These are phyloP conservation scores for Mesembrinibis cayennensis DNA, from an alignment of 2,113 vertebrate species.

Conservation along the genomic window DNA sequence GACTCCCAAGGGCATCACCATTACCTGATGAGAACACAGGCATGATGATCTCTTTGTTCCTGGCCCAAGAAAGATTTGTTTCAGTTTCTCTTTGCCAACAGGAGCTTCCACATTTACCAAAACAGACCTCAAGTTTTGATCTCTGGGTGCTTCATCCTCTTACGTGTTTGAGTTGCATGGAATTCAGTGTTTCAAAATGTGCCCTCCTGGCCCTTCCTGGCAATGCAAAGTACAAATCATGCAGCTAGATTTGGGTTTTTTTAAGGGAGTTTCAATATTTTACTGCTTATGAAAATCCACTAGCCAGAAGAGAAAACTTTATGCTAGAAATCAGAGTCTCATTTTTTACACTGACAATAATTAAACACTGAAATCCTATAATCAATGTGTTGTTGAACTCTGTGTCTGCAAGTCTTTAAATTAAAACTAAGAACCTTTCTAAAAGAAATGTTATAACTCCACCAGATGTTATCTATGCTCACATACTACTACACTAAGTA, in stretches of 20 bases:
- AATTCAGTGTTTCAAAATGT: neutral
- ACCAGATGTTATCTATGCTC: neutral
- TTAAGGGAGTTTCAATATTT: neutral
- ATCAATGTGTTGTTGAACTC: neutral
- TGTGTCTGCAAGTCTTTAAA: neutral
- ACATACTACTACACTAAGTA: neutral
- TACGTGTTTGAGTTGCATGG: neutral
- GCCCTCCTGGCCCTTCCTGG: neutral
- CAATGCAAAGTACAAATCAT: neutral
- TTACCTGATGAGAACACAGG: neutral
- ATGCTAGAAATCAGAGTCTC: neutral
- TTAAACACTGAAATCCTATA: neutral
- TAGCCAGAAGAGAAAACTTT: neutral
- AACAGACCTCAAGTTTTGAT: neutral
- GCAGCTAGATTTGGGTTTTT: neutral
- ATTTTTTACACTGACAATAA: neutral
- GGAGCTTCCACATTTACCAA: neutral
- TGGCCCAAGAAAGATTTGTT: neutral
- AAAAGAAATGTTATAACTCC: neutral
- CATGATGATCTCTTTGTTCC: neutral
- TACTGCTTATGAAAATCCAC: neutral
- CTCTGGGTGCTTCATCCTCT: neutral
- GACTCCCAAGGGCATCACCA: neutral
- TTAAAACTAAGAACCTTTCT: neutral
- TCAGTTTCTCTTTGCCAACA: neutral